Base-by-base conservation (phyloP, 2,797 vertebrate species). In the Semotilus atromaculatus region DNA sequence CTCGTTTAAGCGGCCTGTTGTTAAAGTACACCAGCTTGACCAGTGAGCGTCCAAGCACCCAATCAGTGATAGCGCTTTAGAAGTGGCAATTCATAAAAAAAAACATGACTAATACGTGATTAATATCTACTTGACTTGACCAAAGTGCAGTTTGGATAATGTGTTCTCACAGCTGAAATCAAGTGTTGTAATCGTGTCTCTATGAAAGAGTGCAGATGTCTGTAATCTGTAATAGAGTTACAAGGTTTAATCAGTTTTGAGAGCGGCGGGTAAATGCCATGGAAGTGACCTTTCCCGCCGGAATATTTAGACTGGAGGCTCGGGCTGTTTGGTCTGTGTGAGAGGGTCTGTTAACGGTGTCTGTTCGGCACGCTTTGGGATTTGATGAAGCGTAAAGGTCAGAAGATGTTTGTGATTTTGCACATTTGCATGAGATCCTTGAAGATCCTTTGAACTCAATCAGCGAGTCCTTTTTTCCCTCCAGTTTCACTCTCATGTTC, bases 191-290 rank as follows among this genome's bases (percentile, higher is more conserved):
- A 68, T 4, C 19, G 53, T 66, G 73, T 82, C 60, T 67, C 13
- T 7, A 68, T 73, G 53, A 77, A 60, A 77, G 74, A 78, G 43
- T 73, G 76, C 70, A 80, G 43, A 31, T 40, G 53, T 74, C 70
- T 76, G 51, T 84, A 40, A 82, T 81, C 70, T 82, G 81, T 83
- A 70, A 79, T 80, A 38, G 84, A 89, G 72, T 84, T 85, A 48
- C 78, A 81, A 60, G 71, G 78, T 89, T 88, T 89, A 88, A 89
- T 89, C 86, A 88, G 86, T 84, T 85, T 88, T 29, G 55, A 86
- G 68, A 84, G 45, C 75, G 64, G 55, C 80, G 55, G 72, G 85
- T 71, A 86, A 86, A 82, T 82, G 73, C 82, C 85, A 82, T 82
- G 74, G 83, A 85, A 88, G 85, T 88, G 87, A 89, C 87, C 87